Percentiles rank a stretch among this genome's conserved stretches.
phyloP scores from a whole-genome alignment of 1,140 invertebrate genomes.

The Eciton burchellii region DNA sequence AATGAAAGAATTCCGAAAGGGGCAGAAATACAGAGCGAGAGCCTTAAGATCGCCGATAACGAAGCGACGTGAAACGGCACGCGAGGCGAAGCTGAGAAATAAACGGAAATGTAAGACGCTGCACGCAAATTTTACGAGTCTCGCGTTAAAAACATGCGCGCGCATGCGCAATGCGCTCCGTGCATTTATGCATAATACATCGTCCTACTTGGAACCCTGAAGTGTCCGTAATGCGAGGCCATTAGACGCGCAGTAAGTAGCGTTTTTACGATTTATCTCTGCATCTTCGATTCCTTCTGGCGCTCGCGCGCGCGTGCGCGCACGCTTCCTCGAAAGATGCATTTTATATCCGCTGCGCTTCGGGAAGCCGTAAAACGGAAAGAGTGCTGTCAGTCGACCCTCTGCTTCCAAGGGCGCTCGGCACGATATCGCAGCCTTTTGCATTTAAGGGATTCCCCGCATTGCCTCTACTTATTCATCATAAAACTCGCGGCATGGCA shows the following conservation, averaged over 20 bases:
- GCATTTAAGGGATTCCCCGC: constrained; percentile 26
- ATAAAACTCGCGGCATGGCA: constrained; percentile 30
- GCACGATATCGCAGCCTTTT: constrained; percentile 43
- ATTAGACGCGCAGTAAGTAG: constrained; percentile 27
- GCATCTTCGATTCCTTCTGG: constrained; percentile 7
- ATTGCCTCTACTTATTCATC: not conserved
- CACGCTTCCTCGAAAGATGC: constrained; percentile 17
- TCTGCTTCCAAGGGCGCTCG: constrained; percentile 30
- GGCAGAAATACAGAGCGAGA: not conserved
- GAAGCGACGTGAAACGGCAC: not conserved
- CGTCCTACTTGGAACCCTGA: constrained; percentile 4
- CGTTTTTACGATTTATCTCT: constrained; percentile 37
- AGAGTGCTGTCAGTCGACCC: not conserved
- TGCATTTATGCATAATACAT: constrained; percentile 8
- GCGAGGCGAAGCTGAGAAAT: not conserved
- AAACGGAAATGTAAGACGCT: not conserved
- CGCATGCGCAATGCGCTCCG: not conserved
- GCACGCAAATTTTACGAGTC: not conserved
- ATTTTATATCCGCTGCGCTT: constrained; percentile 4
- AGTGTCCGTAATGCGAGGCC: constrained; percentile 9
- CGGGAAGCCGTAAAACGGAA: constrained; percentile 20
- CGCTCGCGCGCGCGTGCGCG: not conserved
- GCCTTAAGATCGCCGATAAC: not conserved
- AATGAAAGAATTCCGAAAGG: not conserved
- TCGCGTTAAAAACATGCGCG: not conserved